phyloP scores from a whole-genome alignment of 2,888 invertebrate species.

The Dicycla oo region DNA sequence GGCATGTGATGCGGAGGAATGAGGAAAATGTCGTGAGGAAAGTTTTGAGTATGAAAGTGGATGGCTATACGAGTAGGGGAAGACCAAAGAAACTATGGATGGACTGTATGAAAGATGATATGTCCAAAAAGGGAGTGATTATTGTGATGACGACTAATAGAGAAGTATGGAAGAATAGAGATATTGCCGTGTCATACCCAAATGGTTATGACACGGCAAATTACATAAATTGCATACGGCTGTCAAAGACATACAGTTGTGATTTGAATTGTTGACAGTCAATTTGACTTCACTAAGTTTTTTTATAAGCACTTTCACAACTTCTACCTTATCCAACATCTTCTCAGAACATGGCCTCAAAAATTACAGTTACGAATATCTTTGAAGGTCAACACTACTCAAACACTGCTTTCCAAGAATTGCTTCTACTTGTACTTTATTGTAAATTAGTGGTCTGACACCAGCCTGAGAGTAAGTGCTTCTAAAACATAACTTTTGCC shows the following conservation, averaged over 20 bases:
- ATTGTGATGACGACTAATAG: too few species aligned
- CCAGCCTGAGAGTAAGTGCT: slow-evolving; percentile 37
- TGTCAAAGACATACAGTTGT: neutral
- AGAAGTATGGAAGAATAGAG: too few species aligned
- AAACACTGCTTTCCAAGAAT: slow-evolving; percentile 2
- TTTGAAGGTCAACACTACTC: neutral
- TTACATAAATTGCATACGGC: neutral
- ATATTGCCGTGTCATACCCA: too few species aligned
- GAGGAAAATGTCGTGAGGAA: too few species aligned
- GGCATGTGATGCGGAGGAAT: too few species aligned
- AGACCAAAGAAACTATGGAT: too few species aligned
- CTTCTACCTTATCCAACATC: neutral
- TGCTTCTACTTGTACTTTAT: slow-evolving; percentile 25
- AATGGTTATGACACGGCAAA: too few species aligned
- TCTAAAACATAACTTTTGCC: slow-evolving; percentile 38
- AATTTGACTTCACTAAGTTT: neutral
- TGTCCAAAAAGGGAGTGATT: too few species aligned
- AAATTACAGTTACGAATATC: neutral
- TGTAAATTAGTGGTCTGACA: slow-evolving; percentile 35
- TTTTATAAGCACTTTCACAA: neutral
- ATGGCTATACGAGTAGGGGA: too few species aligned
- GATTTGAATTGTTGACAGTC: neutral
- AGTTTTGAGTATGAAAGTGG: too few species aligned
- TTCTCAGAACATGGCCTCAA: neutral
- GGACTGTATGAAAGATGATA: too few species aligned